Evolutionary conservation across 2,113 vertebrate genomes (phyloP).

Genomic region (Triplophysa siluroides): DNA sequence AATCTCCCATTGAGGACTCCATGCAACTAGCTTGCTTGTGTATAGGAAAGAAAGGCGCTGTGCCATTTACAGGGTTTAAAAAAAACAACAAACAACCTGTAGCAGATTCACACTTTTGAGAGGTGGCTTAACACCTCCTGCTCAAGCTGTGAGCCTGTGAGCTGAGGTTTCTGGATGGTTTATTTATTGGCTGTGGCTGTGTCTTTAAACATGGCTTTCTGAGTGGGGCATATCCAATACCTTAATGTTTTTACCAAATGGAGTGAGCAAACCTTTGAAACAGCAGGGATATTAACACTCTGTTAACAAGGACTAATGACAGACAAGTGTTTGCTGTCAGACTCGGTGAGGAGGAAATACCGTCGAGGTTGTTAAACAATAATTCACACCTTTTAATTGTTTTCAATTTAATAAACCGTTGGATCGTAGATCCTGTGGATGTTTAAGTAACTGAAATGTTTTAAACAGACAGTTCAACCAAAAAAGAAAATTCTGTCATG

Average conservation of each 20-base stretch:
- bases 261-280: conserved; percentile 50
- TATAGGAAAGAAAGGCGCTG: too few species aligned
- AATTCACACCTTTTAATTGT: conserved; percentile 51
- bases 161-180: conserved; percentile 41
- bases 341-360: conserved; percentile 56
- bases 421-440: background rate
- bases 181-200: conserved; percentile 46
- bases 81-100: conserved; percentile 35
- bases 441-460: background rate
- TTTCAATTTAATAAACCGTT: background rate
- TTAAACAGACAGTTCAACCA: too few species aligned
- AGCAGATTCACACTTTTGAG: conserved; percentile 36
- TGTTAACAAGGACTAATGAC: conserved; percentile 57
- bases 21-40: too few species aligned
- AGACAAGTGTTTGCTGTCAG: conserved; percentile 40
- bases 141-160: conserved; percentile 6
- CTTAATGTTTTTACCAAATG: conserved; percentile 55
- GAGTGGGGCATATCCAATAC: conserved; percentile 43
- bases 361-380: conserved; percentile 57
- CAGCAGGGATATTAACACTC: conserved; percentile 58
- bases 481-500: too few species aligned
- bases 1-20: too few species aligned
- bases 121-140: conserved; percentile 40
- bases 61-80: background rate
- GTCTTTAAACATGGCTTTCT: conserved; percentile 28